Evolutionary conservation across 2,113 vertebrate species (phyloP), one percentile per base, ranked within the genome.

Genomic region (Rostratula benghalensis): DNA sequence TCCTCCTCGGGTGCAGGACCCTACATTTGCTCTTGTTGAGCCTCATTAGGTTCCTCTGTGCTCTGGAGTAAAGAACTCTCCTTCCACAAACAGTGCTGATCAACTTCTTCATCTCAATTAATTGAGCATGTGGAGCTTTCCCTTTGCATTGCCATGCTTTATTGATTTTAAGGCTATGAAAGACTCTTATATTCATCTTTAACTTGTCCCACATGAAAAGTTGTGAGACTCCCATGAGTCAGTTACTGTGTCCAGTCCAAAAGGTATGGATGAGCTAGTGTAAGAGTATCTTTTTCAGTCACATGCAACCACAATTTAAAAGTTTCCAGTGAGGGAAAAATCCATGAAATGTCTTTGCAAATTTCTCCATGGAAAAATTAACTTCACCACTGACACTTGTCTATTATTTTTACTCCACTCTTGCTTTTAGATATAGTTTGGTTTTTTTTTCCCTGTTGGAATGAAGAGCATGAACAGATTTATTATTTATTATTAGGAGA

Each of bases 91-190:
- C 9, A 37, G 3, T 11, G 22, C 25, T 7, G 13, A n/a, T 18
- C 1, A 2, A 65, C 11, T 25, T 20, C 33, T 57, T 86, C 13
- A 9, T 59, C 19, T 63, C 70, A 67, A 82, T 54, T 51, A 74
- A 50, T 3, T 53, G 31, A 70, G 31, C 41, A n/a, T 69, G 77
- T 25, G n/a, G 30, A 77, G 10, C 43, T 78, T n/a, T 50, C 30
- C 33, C 24, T 11, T 89, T 89, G 63, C 45, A 57, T 89, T 27
- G 60, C 25, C 24, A 83, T 45, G 22, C 10, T 67, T 67, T 61
- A 78, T 13, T 83, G 54, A 50, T 73, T 86, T 73, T 83, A 85
- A 81, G n/a, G 5, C 22, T 63, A 28, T 50, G 80, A 93, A 93
- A 94, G n/a, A 35, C n/a, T 31, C n/a, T 83, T 69, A 48, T 27